Evolutionary conservation across 2,113 vertebrate genomes (phyloP), one percentile per base, ranked within the genome.

Genomic region (Zosterops japonicus): DNA sequence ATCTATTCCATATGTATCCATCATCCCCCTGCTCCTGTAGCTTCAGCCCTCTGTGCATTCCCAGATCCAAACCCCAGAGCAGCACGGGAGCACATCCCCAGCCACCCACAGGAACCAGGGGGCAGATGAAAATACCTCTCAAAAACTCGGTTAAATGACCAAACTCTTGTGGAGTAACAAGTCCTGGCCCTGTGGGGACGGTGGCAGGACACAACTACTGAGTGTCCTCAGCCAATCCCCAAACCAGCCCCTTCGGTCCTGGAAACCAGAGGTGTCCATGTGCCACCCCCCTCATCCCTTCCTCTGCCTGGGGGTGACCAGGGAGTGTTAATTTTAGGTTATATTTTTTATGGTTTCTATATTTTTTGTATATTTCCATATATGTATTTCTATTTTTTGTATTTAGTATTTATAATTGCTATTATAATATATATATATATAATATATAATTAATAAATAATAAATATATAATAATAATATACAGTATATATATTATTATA

Each of bases 21-120:
- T 13, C 29, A 41, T 21, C 22, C 50, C 35, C 67, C 27, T 50
- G 3, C 13, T 33, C 4, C 21, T 21, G 4, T 3, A 31, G 5
- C 56, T 68, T 59, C 72, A 50, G 13, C 35, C 39, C 8, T 17
- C 69, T 39, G 3, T 39, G 42, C 12, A 14, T 47, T 68, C 11
- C 15, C 11, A 16, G 9, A 9, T 11, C 9, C 47, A 67, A 69
- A 77, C 21, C 33, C 49, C 50, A 24, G 63, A 33, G 42, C 80
- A 33, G 13, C 18, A 21, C 25, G 33, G 47, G 79, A 35, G 12
- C 0, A 1, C 21, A 0, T 6, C 6, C n/a, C 50, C 75, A 71
- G 46, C 12, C 28, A 28, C 2, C 5, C 27, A 50, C 21, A 24
- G 77, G 7, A 41, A 25, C 8, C 39, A 8, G 18, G 14, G 24